Conservation (phyloP, 2,888 invertebrate species). For the Aphrophora alni region DNA sequence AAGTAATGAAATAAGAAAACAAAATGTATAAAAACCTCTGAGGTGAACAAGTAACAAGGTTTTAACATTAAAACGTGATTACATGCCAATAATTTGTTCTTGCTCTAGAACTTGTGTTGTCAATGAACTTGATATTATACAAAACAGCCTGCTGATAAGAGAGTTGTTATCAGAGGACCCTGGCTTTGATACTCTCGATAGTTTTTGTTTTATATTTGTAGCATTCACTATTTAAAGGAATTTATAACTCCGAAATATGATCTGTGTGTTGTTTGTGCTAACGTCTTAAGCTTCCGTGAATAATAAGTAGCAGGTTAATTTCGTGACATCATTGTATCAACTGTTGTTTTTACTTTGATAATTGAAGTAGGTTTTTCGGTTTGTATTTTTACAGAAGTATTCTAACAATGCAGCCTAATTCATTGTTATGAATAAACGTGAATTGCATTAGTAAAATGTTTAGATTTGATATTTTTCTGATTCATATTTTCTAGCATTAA, state of each 20-base stretch:
- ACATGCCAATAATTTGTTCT: background rate
- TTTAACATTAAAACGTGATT: too few relatives aligned
- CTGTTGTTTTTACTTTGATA: too few relatives aligned
- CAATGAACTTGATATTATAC: background rate
- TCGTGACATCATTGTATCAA: background rate
- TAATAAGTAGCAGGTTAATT: background rate
- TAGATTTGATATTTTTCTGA: too few relatives aligned
- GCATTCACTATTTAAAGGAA: background rate
- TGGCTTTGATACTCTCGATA: background rate
- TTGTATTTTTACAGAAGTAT: too few relatives aligned
- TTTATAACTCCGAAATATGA: background rate
- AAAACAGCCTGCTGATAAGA: background rate
- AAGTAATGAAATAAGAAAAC: too few relatives aligned
- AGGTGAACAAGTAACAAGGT: background rate
- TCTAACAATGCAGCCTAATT: too few relatives aligned
- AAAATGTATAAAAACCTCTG: too few relatives aligned
- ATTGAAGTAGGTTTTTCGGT: too few relatives aligned
- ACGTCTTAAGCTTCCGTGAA: background rate
- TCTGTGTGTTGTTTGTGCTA: background rate
- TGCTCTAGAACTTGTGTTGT: background rate
- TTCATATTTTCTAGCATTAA: too few relatives aligned
- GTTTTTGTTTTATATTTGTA: background rate
- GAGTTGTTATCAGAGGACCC: background rate
- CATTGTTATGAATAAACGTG: too few relatives aligned
- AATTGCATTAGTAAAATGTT: too few relatives aligned